These are phyloP conservation scores for Porites australiensis DNA, from an alignment of 64 coral and sea anemone genomes.

Conservation along the genomic window DNA sequence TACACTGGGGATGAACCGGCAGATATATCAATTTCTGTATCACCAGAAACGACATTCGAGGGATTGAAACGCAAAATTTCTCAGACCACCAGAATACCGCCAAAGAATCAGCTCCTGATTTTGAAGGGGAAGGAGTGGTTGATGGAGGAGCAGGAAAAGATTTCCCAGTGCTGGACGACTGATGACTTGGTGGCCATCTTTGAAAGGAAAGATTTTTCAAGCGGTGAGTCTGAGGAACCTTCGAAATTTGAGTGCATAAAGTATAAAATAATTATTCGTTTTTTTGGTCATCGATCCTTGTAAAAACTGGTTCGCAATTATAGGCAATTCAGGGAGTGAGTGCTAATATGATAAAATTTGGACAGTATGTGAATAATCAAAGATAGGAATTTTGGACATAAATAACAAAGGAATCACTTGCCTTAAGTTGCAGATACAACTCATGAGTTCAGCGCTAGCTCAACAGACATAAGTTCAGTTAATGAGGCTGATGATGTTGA, in stretches of 20 bases:
- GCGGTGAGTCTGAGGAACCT: conserved; percentile 11
- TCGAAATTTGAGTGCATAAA: background rate
- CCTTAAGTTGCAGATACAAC: conserved; percentile 9
- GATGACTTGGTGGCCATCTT: conserved; percentile 3
- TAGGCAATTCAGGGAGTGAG: background rate
- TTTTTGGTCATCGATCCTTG: background rate
- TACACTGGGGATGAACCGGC: background rate
- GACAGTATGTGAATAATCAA: background rate
- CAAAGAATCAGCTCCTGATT: conserved; percentile 2
- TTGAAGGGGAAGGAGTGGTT: background rate
- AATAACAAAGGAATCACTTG: conserved; percentile 5
- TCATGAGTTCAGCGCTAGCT: background rate
- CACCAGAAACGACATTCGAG: conserved; percentile 1
- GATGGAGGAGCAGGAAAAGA: conserved; percentile 6
- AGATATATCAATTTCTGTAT: background rate
- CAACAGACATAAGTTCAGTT: background rate
- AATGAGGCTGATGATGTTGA: background rate
- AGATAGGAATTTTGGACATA: conserved; percentile 1
- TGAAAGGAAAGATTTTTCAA: background rate
- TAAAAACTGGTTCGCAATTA: background rate
- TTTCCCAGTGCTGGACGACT: background rate
- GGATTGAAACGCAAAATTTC: conserved; percentile 3
- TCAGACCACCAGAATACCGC: conserved; percentile 17
- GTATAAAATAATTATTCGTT: background rate
- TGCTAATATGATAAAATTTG: conserved; percentile 15